Conservation (phyloP, 2,797 vertebrate genomes). For the Crenichthys baileyi region DNA sequence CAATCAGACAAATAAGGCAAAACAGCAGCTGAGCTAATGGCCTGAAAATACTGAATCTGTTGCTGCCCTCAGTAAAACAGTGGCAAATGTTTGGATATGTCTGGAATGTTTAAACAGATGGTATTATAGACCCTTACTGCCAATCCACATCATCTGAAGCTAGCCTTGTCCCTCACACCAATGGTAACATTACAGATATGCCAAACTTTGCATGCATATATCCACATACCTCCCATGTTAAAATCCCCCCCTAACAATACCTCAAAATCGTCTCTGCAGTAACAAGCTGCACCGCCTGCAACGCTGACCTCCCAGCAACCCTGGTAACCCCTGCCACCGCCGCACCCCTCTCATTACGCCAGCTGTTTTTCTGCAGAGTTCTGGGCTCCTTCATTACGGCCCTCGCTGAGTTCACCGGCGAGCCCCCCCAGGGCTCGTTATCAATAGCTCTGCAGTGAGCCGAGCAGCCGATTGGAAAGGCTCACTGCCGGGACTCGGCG, state of each 20-base stretch:
- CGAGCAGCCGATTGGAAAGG: slow-evolving; percentile 50
- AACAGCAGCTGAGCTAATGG: slow-evolving; percentile 24
- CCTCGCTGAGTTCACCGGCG: slow-evolving; percentile 22
- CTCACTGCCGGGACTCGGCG: slow-evolving; percentile 29
- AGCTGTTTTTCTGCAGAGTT: slow-evolving; percentile 48
- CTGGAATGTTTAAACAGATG: slow-evolving; percentile 66
- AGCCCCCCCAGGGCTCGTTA: slow-evolving; percentile 68
- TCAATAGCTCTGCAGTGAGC: slow-evolving; percentile 61
- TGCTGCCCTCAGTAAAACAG: slow-evolving; percentile 29
- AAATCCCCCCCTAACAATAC: slow-evolving; percentile 16
- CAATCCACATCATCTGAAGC: slow-evolving; percentile 26
- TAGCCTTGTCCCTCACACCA: neutral
- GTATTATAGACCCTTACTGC: slow-evolving; percentile 27
- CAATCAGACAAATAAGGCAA: slow-evolving; percentile 28
- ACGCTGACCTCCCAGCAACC: slow-evolving; percentile 35
- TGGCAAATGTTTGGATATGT: slow-evolving; percentile 51
- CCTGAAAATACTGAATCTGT: neutral
- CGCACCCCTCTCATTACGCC: slow-evolving; percentile 60
- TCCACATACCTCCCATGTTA: neutral
- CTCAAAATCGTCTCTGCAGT: slow-evolving; percentile 4
- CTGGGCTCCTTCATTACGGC: slow-evolving; percentile 64
- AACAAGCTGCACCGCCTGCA: slow-evolving; percentile 18
- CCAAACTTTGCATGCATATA: neutral
- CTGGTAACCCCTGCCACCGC: slow-evolving; percentile 30
- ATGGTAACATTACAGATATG: neutral